Percentiles rank a stretch among this genome's conserved stretches.
Evolutionary conservation across 2,888 invertebrate species (phyloP).

Genomic region (Hydriomena furcata): DNA sequence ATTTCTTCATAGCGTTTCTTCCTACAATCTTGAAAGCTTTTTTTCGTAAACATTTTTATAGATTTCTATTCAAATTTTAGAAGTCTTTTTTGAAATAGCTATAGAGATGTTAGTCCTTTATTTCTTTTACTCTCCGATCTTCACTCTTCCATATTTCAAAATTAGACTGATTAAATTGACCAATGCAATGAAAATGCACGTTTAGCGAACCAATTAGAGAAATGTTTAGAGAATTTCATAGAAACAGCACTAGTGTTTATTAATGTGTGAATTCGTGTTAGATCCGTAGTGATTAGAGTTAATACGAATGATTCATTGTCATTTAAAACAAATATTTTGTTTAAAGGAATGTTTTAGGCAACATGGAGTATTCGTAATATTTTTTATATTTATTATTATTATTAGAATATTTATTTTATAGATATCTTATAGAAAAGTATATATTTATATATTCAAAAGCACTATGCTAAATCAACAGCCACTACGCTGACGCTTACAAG

Average conservation of each 20-base stretch:
- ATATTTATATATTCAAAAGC: conserved; percentile 40
- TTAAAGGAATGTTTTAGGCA: conserved; percentile 74
- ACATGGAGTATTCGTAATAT: conserved; percentile 64
- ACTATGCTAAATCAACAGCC: conserved; percentile 44
- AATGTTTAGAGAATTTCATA: conserved; percentile 59
- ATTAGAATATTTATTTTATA: conserved; percentile 42
- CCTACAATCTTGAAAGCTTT: conserved; percentile 27
- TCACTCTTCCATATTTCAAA: conserved; percentile 82
- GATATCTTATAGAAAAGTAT: conserved; percentile 38
- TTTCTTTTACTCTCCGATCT: conserved; percentile 64
- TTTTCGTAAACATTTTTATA: conserved; percentile 28
- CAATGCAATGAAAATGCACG: conserved; percentile 71
- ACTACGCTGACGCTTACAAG: conserved; percentile 48
- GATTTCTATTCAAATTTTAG: conserved; percentile 40
- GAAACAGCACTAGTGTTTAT: conserved; percentile 67
- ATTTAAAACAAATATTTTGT: conserved; percentile 38
- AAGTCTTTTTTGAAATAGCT: conserved; percentile 52
- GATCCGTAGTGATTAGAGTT: conserved; percentile 55
- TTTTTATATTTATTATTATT: conserved; percentile 37
- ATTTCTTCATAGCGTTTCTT: conserved; percentile 30
- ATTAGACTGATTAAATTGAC: conserved; percentile 51
- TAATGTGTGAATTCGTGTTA: conserved; percentile 68
- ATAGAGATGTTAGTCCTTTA: conserved; percentile 60
- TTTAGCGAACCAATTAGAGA: conserved; percentile 64
- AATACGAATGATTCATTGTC: conserved; percentile 40